Evolutionary conservation across 2,888 invertebrate species (phyloP).

Genomic region (Patella depressa): DNA sequence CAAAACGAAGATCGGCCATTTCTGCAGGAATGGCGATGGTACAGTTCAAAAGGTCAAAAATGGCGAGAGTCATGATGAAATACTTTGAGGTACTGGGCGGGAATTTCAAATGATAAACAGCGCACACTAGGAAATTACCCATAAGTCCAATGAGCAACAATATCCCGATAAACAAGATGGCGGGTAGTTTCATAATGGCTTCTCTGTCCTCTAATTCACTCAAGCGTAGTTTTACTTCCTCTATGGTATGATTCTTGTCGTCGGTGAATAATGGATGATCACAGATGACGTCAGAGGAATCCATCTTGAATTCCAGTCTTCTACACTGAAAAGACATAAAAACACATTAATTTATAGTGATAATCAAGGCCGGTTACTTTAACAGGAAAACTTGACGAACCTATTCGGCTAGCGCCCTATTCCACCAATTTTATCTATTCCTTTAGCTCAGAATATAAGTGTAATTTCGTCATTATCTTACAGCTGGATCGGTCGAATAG

Average conservation of each 20-base stretch:
- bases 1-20: constrained; percentile 38
- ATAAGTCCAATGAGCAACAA: constrained; percentile 18
- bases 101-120: constrained; percentile 20
- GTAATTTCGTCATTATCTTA: too few relatives aligned
- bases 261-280: constrained; percentile 18
- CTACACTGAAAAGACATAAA: too few relatives aligned
- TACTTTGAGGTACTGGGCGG: constrained; percentile 34
- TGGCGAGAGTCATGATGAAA: constrained; percentile 39
- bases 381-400: too few relatives aligned
- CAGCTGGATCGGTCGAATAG: too few relatives aligned
- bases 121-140: constrained; percentile 22
- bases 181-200: constrained; percentile 21
- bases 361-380: too few relatives aligned
- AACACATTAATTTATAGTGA: too few relatives aligned
- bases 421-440: too few relatives aligned
- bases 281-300: not conserved
- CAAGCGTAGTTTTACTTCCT: constrained; percentile 14
- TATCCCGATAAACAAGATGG: constrained; percentile 21
- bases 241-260: constrained; percentile 15
- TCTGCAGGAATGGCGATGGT: constrained; percentile 40
- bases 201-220: constrained; percentile 18
- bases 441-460: too few relatives aligned
- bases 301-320: too few relatives aligned
- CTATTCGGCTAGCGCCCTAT: too few relatives aligned
- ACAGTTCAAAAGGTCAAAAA: constrained; percentile 44